Base-by-base conservation (phyloP, 2,113 vertebrate genomes). In the Solea senegalensis region DNA sequence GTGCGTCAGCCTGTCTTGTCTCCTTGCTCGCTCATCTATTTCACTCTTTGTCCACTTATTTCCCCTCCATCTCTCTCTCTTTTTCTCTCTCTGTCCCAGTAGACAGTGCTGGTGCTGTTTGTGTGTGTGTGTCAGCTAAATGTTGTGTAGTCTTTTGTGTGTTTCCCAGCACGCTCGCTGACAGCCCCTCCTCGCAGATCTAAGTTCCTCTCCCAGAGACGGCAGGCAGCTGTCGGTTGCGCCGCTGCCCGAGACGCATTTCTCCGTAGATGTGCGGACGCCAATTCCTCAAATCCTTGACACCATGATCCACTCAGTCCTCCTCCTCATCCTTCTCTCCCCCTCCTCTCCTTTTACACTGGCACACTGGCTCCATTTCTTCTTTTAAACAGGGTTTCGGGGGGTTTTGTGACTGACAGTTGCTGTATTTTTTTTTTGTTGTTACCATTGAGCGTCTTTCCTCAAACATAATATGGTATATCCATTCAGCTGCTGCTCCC, bases 151-250 rank as follows among this genome's bases (percentile, higher is more conserved):
- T 85, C 76, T 90, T 88, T 88, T 34, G 95, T 96, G 95, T 95
- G 94, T 95, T 94, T 95, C 93, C 95, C 93, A 94, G 94, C 93
- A 89, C 95, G 95, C 94, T 95, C 92, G 93, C 94, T 96, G 95
- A 95, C 96, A 96, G 95, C 96, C 95, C 95, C 95, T 95, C 95
- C 95, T 95, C 93, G 92, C 94, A 93, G 94, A 95, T 96, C 95
- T 62, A 94, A 96, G 94, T 95, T 88, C 74, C 68, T 94, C 94
- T 79, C 73, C 76, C 58, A 88, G 94, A 94, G 96, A 96, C 93
- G 95, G 95, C 95, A 94, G 95, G 94, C 95, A 96, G 95, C 96
- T 96, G 96, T 95, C 95, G 64, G 94, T 95, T 91, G 94, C 93
- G 92, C 94, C 92, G 94, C 96, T 95, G 95, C 95, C 94, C 88